Base-by-base conservation (phyloP, 2,888 invertebrate species). In the Seira ritae region DNA sequence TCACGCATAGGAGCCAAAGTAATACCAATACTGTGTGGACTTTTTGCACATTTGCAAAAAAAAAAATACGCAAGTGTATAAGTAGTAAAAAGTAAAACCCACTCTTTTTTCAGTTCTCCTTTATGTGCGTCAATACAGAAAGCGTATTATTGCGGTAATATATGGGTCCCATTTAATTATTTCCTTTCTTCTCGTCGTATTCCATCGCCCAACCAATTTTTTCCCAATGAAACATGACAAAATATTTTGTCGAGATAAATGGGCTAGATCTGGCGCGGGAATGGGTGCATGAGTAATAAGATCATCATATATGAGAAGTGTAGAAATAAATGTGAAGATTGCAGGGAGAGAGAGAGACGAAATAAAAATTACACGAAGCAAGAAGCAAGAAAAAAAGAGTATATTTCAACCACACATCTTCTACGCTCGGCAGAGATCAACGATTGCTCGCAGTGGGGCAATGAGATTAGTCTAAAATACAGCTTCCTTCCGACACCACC, bases 401-500 rank as follows among this genome's bases (percentile, higher is more conserved):
- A 68, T 60, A 73, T 55, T 55, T 12, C 17, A n/a, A 55, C 19
- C 42, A 15, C 62, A 73, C n/a, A 62, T 17, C 62, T 17, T 55
- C 37, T 73, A 73, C 73, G 10, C n/a, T 65, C 17, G 8, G 20
- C 17, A 70, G 83, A 83, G 83, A 78, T 83, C 83, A 83, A 78
- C 70, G 79, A 75, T 73, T 84, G 70, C 73, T 69, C 83, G 74
- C 84, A 70, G 67, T 75, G 75, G 84, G 75, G 75, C 84, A 84
- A 79, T 84, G 78, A 84, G 79, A 79, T 84, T 84, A 84, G 75
- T 79, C 79, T 79, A 67, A 79, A 79, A 73, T 73, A 73, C 68
- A 82, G 82, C 74, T 78, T 78, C 74, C 83, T 78, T 82, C 82
- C 82, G 82, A 79, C 84, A 83, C 82, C 67, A 73, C 79, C 76